Evolutionary conservation across 2,113 vertebrate genomes (phyloP).

Genomic region (rat (Rattus norvegicus)): GRCr8 NC_086039.1:101675001-101675500

Average conservation of each 20-base stretch:
- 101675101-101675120: conserved; percentile 33
- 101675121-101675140: conserved; percentile 1
- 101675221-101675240: conserved; percentile 22
- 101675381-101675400: conserved; percentile 19
- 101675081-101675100: background rate
- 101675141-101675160: conserved; percentile 4
- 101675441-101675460: conserved; percentile 10
- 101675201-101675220: background rate
- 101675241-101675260: background rate
- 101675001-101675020: conserved; percentile 18
- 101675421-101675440: conserved; percentile 41
- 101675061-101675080: conserved; percentile 6
- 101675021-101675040: conserved; percentile 21
- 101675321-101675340: background rate
- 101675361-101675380: background rate
- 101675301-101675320: background rate
- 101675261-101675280: background rate
- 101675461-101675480: background rate
- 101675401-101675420: background rate
- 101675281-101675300: background rate
- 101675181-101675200: background rate
- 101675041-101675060: conserved; percentile 8
- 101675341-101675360: background rate
- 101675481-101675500: background rate
- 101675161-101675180: conserved; percentile 8